Percentiles rank a stretch among this genome's conserved stretches.
These are phyloP conservation scores for Glyptemys insculpta DNA, from an alignment of 2,797 vertebrate species.

Conservation along the genomic window DNA sequence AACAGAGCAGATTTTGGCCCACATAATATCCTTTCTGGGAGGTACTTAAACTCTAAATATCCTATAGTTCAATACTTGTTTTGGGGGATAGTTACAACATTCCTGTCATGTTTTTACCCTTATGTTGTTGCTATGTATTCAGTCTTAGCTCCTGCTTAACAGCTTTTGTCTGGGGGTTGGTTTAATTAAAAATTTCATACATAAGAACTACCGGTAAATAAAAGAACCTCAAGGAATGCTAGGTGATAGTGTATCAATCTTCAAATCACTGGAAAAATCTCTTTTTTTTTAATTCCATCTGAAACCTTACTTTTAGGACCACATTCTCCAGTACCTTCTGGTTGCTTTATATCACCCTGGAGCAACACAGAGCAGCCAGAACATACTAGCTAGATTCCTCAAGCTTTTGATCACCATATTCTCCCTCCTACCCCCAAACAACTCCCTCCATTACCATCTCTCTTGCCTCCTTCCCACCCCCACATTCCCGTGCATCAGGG, in stretches of 20 bases:
- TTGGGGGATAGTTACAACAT: neutral
- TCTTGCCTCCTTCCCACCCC: too few species aligned
- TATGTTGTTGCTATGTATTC: neutral
- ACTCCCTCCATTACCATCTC: neutral
- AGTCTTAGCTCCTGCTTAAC: neutral
- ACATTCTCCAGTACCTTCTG: neutral
- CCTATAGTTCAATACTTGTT: neutral
- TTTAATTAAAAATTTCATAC: neutral
- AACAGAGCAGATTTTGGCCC: neutral
- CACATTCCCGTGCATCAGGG: neutral
- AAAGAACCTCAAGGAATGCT: neutral
- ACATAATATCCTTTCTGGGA: fast-evolving
- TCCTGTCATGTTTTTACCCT: too few species aligned
- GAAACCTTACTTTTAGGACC: neutral
- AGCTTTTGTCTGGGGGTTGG: neutral
- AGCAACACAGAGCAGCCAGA: neutral
- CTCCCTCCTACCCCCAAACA: neutral
- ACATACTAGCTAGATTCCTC: neutral
- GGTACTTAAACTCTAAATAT: neutral
- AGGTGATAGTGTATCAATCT: neutral
- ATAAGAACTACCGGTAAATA: neutral
- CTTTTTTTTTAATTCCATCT: too few species aligned
- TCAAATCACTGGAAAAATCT: too few species aligned
- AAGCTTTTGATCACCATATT: neutral
- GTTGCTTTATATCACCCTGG: neutral